Conservation (phyloP, 53 echinoderm and acorn worm species). For the Zoroaster sp. region DNA sequence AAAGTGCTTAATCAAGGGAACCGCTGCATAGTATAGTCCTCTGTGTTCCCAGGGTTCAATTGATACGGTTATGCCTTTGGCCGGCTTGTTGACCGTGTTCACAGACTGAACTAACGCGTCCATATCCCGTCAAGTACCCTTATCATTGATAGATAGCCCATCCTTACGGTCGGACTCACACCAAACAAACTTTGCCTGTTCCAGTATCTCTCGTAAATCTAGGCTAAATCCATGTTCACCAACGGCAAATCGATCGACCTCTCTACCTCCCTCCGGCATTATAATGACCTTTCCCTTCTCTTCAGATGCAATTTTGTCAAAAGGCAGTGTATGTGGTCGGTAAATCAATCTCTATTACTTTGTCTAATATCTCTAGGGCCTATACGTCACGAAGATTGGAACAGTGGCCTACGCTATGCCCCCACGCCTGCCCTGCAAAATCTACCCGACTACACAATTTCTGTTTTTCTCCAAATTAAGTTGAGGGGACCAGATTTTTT, state of each 20-base stretch:
- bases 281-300: neutral
- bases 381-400: neutral
- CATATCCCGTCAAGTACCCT: too few relatives aligned
- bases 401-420: neutral
- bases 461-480: neutral
- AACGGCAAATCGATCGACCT: conserved; percentile 22
- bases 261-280: neutral
- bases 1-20: too few relatives aligned
- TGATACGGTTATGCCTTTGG: too few relatives aligned
- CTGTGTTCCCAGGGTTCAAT: too few relatives aligned
- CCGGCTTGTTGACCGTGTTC: too few relatives aligned
- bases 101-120: too few relatives aligned
- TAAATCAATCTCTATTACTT: conserved; percentile 29
- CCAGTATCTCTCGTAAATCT: neutral
- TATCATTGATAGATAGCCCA: too few relatives aligned
- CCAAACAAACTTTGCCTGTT: conserved; percentile 6
- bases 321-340: conserved; percentile 27
- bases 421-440: neutral
- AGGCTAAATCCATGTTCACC: conserved; percentile 40
- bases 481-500: neutral
- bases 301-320: conserved; percentile 30
- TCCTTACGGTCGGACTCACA: too few relatives aligned
- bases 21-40: too few relatives aligned
- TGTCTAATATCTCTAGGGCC: neutral
- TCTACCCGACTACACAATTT: neutral